These are phyloP conservation scores for Campylorhamphus procurvoides DNA, from an alignment of 2,113 vertebrate species.

Conservation along the genomic window DNA sequence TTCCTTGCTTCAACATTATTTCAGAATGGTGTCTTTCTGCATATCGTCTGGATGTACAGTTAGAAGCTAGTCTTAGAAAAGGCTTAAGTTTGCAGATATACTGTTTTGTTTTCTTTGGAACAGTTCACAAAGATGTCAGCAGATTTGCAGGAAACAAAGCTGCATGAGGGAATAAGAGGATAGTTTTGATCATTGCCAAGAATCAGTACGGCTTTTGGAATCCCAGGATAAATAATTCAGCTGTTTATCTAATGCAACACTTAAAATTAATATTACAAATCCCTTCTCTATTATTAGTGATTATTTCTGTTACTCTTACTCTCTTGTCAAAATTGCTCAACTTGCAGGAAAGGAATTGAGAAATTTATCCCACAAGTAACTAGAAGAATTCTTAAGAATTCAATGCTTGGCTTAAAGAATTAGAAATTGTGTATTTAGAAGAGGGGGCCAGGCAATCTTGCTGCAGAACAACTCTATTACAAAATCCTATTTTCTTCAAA, in stretches of 20 bases:
- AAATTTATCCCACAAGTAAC: neutral
- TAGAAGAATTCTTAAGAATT: neutral
- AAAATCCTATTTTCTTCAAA: neutral
- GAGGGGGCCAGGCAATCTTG: neutral
- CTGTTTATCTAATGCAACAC: conserved; percentile 35
- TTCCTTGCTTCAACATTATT: neutral
- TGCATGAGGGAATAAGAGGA: conserved; percentile 23
- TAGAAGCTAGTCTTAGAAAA: neutral
- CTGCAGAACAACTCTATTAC: neutral
- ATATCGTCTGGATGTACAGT: neutral
- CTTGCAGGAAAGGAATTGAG: neutral
- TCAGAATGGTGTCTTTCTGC: neutral
- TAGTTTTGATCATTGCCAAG: conserved; percentile 37
- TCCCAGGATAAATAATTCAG: conserved; percentile 51
- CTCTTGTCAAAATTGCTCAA: neutral
- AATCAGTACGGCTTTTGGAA: conserved; percentile 53
- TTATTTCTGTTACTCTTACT: conserved; percentile 21
- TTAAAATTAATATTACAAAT: conserved; percentile 50
- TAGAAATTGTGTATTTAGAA: neutral
- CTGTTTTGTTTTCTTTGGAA: conserved; percentile 50
- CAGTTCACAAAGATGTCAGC: conserved; percentile 54
- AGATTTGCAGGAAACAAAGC: conserved; percentile 47
- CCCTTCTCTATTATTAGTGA: neutral
- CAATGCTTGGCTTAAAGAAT: neutral
- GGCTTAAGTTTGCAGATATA: neutral